Conservation (phyloP, 1,140 invertebrate genomes). For the Sitophilus oryzae region DNA sequence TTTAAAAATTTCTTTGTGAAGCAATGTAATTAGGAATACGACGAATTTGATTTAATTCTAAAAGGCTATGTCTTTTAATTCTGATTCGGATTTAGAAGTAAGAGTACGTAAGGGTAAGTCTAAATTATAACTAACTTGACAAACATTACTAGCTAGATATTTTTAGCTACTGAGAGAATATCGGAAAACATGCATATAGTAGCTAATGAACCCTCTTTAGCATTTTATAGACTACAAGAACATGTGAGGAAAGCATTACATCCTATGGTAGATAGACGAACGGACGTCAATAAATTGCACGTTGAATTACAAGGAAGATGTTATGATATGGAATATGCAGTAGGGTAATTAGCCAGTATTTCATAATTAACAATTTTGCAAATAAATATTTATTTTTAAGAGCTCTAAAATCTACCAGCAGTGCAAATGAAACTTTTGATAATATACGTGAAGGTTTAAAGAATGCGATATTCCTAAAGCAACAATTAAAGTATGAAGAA, state of each 20-base stretch:
- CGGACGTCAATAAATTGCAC: slow-evolving; percentile 79
- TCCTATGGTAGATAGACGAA: slow-evolving; percentile 82
- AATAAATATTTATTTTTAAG: slow-evolving; percentile 48
- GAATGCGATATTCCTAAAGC: slow-evolving; percentile 88
- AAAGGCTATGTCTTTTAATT: slow-evolving; percentile 30
- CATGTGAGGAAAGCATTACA: slow-evolving; percentile 87
- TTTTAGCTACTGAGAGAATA: slow-evolving; percentile 75
- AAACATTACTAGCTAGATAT: slow-evolving; percentile 24
- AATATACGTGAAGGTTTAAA: slow-evolving; percentile 86
- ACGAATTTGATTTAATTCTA: neutral
- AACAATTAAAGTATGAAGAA: slow-evolving; percentile 91
- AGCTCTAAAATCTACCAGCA: slow-evolving; percentile 80
- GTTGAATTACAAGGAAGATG: slow-evolving; percentile 83
- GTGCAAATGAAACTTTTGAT: slow-evolving; percentile 72
- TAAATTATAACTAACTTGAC: slow-evolving; percentile 6
- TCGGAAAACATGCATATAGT: slow-evolving; percentile 91
- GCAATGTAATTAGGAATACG: neutral
- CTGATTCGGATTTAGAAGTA: slow-evolving; percentile 61
- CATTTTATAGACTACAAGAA: slow-evolving; percentile 85
- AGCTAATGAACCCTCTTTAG: slow-evolving; percentile 89
- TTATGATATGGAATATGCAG: slow-evolving; percentile 92
- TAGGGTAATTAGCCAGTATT: slow-evolving; percentile 56
- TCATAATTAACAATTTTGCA: neutral
- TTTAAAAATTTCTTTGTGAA: neutral
- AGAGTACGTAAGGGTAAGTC: slow-evolving; percentile 65